Base-by-base conservation (phyloP, 2,113 vertebrate genomes). In the Apteryx owenii region DNA sequence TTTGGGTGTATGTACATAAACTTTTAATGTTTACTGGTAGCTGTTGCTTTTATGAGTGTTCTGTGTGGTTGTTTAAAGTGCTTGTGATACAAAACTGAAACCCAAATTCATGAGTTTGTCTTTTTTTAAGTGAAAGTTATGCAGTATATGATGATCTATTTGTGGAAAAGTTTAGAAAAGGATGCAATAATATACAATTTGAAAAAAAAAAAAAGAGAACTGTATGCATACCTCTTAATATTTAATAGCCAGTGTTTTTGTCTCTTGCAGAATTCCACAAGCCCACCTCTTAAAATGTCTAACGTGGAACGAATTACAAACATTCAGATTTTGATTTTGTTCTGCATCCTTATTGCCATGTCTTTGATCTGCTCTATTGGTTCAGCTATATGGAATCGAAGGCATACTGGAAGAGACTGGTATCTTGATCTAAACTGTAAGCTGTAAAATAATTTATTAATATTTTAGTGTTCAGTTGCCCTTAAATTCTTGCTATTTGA, bases 231-330 rank as follows among this genome's bases (percentile, higher is more conserved):
- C n/a, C 33, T 87, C 84, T 60, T 94, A 21, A 29, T 93, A 53
- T 85, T 80, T 93, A 61, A 48, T 83, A 48, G 16, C 60, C 42
- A 16, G 26, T 53, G 69, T 3, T 86, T 81, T 95, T 94, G 40
- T 91, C 60, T 97, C 94, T 81, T 97, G 81, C 98, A 99, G 99
- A 99, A 99, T 97, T 99, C 99, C 82, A 99, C 99, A 89, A 99
- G 98, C 48, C 99, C 99, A 50, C 99, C 99, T 69, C 98, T 99
- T 97, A 99, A 99, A 96, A 98, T 99, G 89, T 99, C 99, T 92
- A 99, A 99, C 29, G 99, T 99, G 95, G 99, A 99, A 96, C 98
- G 99, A 46, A 99, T 99, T 97, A 99, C 99, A 4, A 99, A 99
- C 98, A 98, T 99, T 87, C 99, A 99, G 95, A 99, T 99, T 97